Evolutionary conservation across 2,888 invertebrate species (phyloP), one percentile per base, ranked within the genome.

Genomic region (Eutolmus rufibarbis): DNA sequence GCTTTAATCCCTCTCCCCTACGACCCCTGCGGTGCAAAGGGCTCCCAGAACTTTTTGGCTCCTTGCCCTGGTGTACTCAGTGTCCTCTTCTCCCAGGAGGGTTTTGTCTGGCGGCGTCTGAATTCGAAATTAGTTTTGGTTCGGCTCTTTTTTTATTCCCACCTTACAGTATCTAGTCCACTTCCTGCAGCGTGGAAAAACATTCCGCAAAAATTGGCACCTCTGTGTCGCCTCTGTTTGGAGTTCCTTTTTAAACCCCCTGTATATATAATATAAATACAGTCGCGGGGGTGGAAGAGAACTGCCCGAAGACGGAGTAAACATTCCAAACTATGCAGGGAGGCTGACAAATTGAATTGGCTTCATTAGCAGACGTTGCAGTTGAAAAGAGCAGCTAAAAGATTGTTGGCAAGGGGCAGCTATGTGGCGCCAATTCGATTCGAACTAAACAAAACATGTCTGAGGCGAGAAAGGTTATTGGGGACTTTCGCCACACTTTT

Each of bases 71-170:
- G 23, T 66, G 28, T 28, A 66, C 28, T 19, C 66, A 19, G 23
- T 57, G 57, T 57, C 57, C n/a, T 57, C 23, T n/a, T 51, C 57
- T 66, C 56, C 23, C 28, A 56, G n/a, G 16, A 23, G 34, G 46
- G 51, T 51, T 51, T 51, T 81, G 81, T 81, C 81, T 81, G 81
- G 81, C 66, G 66, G 66, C 81, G 81, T 81, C 81, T 81, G 81
- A 81, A 28, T 81, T 81, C 56, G 56, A 81, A 81, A 81, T 81
- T 81, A 81, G 81, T 46, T 81, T 81, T 31, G 9, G 9, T 23
- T 23, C 23, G 23, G 9, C 8, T 57, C 37, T 51, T 51, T 51
- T 51, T 51, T n/a, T 7, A 51, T 7, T 79, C 56, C 51, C 40
- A 28, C 28, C 56, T 81, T 57, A n/a, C 23, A 23, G 56, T 56